Percentiles rank a stretch among this genome's conserved stretches.
Evolutionary conservation across 92 coral and sea anemone genomes (phyloP).

Genomic region (Zoanthus solanderi): DNA sequence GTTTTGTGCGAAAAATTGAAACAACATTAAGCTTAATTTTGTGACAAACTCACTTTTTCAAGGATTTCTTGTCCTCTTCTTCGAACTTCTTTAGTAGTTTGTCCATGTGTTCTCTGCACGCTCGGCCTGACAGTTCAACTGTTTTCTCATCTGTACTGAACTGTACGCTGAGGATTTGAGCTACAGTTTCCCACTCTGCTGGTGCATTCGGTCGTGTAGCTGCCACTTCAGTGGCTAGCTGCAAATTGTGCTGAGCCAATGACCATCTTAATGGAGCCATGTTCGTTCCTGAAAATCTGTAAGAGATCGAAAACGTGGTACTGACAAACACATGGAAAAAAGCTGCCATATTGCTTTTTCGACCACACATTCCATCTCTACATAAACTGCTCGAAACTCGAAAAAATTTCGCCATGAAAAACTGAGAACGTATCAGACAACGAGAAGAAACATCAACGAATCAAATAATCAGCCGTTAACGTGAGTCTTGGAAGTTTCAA

Average conservation of each 20-base stretch:
- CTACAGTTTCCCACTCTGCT: constrained; percentile 14
- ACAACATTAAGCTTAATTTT: background rate
- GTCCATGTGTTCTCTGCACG: constrained; percentile 18
- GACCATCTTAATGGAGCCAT: constrained; percentile 59
- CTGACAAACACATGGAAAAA: constrained; percentile 11
- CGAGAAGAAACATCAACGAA: no score
- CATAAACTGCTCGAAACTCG: background rate
- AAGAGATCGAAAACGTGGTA: constrained; percentile 40
- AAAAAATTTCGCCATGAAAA: no score
- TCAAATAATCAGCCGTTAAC: no score
- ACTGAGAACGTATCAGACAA: no score
- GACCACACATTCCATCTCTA: no score
- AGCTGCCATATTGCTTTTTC: background rate
- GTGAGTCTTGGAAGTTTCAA: no score
- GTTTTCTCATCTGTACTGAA: constrained; percentile 18
- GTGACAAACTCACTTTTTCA: constrained; percentile 2
- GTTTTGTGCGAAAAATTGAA: no score
- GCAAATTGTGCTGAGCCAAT: constrained; percentile 21
- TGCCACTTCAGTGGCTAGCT: constrained; percentile 7
- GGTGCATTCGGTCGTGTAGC: background rate
- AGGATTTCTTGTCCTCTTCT: constrained; percentile 12
- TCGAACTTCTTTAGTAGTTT: constrained; percentile 16
- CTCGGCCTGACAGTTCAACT: constrained; percentile 12
- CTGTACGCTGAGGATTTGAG: constrained; percentile 2
- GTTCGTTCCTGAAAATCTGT: constrained; percentile 42